These are phyloP conservation scores for Drosophila asahinai DNA, from an alignment of 1,140 invertebrate species.

Conservation along the genomic window DNA sequence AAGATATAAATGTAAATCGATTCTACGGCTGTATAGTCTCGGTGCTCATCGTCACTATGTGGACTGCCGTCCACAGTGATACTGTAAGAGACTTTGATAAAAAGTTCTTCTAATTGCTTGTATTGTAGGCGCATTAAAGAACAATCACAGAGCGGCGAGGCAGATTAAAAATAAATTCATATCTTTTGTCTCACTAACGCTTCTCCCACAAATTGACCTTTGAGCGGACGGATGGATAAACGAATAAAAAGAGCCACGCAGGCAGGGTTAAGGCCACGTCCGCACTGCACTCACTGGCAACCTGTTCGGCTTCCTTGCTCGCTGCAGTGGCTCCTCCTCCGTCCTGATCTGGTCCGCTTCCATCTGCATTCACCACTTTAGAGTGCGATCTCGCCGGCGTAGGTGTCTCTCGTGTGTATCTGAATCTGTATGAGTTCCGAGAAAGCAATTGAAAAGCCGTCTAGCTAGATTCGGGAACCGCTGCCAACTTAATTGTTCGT, in stretches of 20 bases:
- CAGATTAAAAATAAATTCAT: constrained; percentile 1
- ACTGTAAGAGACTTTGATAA: not conserved
- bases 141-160: not conserved
- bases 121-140: not conserved
- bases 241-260: constrained; percentile 11
- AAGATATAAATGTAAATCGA: no score
- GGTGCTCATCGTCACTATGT: no score
- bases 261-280: constrained; percentile 29
- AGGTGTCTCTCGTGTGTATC: constrained; percentile 27
- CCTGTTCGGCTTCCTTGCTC: constrained; percentile 25
- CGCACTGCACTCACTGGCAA: constrained; percentile 51
- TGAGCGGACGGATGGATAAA: constrained; percentile 3
- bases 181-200: not conserved
- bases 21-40: no score
- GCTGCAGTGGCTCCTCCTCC: constrained; percentile 2
- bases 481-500: constrained; percentile 40
- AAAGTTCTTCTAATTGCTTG: not conserved
- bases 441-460: constrained; percentile 48
- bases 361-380: constrained; percentile 3
- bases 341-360: constrained; percentile 14
- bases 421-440: constrained; percentile 15
- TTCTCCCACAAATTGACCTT: constrained; percentile 9
- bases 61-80: no score
- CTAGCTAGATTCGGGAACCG: constrained; percentile 29
- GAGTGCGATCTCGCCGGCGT: constrained; percentile 4